Evolutionary conservation across 53 echinoderm and acorn worm genomes (phyloP).

Genomic region (Holothuria scabra): DNA sequence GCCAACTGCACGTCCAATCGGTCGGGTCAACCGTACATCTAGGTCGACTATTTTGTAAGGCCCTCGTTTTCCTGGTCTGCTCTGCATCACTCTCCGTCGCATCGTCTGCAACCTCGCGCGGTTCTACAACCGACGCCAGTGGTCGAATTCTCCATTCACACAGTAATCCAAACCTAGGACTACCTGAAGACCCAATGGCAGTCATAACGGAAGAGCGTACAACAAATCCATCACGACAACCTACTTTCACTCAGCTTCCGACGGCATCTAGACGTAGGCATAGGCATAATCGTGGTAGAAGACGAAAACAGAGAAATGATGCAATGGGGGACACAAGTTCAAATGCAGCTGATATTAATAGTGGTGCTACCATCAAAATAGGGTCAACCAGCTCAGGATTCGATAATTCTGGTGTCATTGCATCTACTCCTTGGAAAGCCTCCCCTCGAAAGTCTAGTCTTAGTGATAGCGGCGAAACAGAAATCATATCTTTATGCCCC

Average conservation of each 20-base stretch:
- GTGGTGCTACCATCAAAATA: background rate
- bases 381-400: background rate
- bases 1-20: no score
- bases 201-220: no score
- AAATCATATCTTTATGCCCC: conserved; percentile 15
- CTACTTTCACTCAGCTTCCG: background rate
- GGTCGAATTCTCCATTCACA: background rate
- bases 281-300: background rate
- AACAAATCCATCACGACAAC: background rate
- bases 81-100: conserved; percentile 2
- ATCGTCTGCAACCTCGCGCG: background rate
- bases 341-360: conserved; percentile 31
- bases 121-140: conserved; percentile 6
- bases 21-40: no score
- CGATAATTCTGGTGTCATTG: conserved; percentile 3
- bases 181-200: no score
- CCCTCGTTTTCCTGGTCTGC: conserved; percentile 9
- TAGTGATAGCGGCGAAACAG: conserved; percentile 2
- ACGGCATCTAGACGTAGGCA: background rate
- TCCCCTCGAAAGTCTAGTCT: no score
- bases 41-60: no score
- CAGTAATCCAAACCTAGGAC: no score
- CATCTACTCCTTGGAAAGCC: background rate
- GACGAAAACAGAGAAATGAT: background rate
- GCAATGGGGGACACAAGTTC: background rate